Evolutionary conservation across 1,140 invertebrate species (phyloP).

Genomic region (Chironomus striatipennis): DNA sequence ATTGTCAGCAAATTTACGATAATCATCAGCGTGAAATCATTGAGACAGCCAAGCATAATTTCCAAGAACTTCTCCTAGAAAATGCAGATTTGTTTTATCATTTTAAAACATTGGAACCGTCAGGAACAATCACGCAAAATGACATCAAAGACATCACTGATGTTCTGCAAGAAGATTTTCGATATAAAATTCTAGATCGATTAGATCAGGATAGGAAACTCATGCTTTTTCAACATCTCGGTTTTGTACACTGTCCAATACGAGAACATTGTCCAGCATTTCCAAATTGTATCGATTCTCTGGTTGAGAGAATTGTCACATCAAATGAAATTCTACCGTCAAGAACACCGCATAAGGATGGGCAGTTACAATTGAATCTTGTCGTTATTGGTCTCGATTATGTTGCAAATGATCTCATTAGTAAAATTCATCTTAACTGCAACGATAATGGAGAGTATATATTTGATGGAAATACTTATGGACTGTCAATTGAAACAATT

Average conservation of each 20-base stretch:
- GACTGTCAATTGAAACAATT: constrained; percentile 66
- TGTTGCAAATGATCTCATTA: constrained; percentile 67
- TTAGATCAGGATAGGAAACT: constrained; percentile 90
- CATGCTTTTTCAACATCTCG: constrained; percentile 89
- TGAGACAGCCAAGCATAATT: constrained; percentile 84
- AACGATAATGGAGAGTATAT: constrained; percentile 77
- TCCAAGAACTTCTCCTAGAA: constrained; percentile 86
- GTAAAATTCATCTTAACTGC: constrained; percentile 52
- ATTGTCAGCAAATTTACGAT: constrained; percentile 90
- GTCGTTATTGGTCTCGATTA: constrained; percentile 68
- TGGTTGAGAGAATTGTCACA: constrained; percentile 68
- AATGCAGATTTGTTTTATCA: constrained; percentile 92
- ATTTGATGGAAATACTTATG: constrained; percentile 74
- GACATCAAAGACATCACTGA: constrained; percentile 91
- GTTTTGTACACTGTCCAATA: constrained; percentile 92
- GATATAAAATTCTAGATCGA: constrained; percentile 86
- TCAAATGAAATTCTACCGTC: constrained; percentile 44
- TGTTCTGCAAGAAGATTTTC: constrained; percentile 82
- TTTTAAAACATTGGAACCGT: constrained; percentile 81
- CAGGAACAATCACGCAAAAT: constrained; percentile 85
- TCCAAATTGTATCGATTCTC: constrained; percentile 79
- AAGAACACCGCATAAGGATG: neutral
- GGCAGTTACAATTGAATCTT: constrained; percentile 52
- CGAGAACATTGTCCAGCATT: constrained; percentile 87
- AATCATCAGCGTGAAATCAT: constrained; percentile 89